Percentiles rank a stretch among this genome's conserved stretches.
Conservation (phyloP, 2,888 invertebrate genomes). For the Eurois occulta region DNA sequence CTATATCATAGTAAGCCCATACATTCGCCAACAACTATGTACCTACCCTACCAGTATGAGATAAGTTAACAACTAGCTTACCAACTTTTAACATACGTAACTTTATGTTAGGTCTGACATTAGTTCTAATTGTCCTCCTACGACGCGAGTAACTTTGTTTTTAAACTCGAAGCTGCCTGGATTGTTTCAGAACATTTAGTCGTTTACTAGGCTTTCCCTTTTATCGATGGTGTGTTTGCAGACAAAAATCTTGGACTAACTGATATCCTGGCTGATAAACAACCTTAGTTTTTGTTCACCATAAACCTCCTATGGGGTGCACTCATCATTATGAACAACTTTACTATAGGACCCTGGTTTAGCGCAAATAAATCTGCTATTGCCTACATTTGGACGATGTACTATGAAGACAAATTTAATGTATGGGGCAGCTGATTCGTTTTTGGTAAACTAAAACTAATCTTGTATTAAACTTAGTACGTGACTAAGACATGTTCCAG, state of each 20-base stretch:
- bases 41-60: neutral
- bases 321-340: too few relatives aligned
- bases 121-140: neutral
- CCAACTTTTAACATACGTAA: constrained; percentile 24
- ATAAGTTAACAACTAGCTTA: constrained; percentile 14
- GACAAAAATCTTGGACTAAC: neutral
- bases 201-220: neutral
- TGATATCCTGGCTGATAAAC: too few relatives aligned
- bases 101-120: neutral
- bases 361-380: too few relatives aligned
- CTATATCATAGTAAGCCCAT: neutral
- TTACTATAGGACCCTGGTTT: too few relatives aligned
- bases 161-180: neutral
- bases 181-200: neutral
- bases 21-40: neutral
- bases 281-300: neutral
- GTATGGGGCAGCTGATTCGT: neutral
- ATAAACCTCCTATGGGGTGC: neutral
- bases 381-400: too few relatives aligned
- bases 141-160: constrained; percentile 12
- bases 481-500: too few relatives aligned
- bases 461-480: too few relatives aligned
- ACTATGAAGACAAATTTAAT: too few relatives aligned
- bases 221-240: too few relatives aligned
- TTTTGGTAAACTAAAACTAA: neutral